Base-by-base conservation (phyloP, 2,797 vertebrate genomes). In the Notolepis coatsorum region DNA sequence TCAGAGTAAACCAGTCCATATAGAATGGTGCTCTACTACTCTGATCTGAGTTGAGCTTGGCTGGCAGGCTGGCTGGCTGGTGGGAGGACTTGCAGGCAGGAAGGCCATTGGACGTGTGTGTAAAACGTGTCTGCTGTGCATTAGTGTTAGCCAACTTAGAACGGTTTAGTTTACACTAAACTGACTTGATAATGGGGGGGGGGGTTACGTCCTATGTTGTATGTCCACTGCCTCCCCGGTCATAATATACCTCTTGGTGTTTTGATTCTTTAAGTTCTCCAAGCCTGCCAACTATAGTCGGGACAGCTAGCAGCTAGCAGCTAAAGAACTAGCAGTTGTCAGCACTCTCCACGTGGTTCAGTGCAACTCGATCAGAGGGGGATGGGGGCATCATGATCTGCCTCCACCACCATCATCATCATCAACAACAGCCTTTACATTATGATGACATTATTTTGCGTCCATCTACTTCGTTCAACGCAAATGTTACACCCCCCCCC, bases 271-370 rank as follows among this genome's bases (percentile, higher is more conserved):
- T 15, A 17, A 7, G 4, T 4, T 18, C n/a, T 46, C 25, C 7
- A 5, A 0, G 2, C 0, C 18, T 20, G 27, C 15, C 1, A n/a
- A 24, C n/a, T 18, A 25, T 39, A 3, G 21, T 8, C 42, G 1
- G 9, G 5, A n/a, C 5, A 6, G 60, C 49, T 58, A 60, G 53
- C 60, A 47, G 28, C 2, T 45, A 2, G 62, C 9, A 20, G 77
- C 71, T 73, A 73, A 75, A 73, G 64, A 61, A 89, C 89, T 87
- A 91, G 91, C 92, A 89, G 77, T 88, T 90, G 91, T 92, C 92
- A 90, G 90, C 81, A 83, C 75, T 89, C 85, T 91, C 89, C 91
- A 93, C 91, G 91, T 92, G 88, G 81, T 85, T 68, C 30, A 63
- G 76, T 83, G 90, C 88, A 87, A 91, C 63, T 82, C 77, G 88